A percentile compares a stretch with the other conserved stretches of the same genome.
Evolutionary conservation across 2,113 vertebrate genomes (phyloP).

Genomic region (Odocoileus hemionus): DNA sequence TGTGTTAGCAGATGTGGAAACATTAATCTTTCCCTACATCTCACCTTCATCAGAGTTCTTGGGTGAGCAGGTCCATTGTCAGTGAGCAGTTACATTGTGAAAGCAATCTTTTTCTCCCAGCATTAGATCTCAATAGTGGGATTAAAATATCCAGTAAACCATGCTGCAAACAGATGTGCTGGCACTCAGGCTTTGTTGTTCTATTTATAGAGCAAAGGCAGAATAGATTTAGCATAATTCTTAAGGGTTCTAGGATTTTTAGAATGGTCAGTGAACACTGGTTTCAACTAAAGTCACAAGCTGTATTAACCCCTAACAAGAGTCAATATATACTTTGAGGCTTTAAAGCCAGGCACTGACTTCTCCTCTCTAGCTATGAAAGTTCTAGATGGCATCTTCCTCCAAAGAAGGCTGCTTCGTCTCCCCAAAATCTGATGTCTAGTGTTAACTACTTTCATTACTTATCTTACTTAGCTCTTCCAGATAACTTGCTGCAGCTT

Average conservation of each 20-base stretch:
- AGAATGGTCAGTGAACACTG: neutral
- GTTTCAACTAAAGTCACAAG: neutral
- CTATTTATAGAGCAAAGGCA: neutral
- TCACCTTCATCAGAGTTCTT: neutral
- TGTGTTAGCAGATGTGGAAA: neutral
- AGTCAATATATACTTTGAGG: neutral
- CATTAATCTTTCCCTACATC: neutral
- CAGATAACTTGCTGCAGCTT: neutral
- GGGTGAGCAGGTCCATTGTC: neutral
- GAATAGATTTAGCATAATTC: neutral
- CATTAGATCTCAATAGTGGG: neutral
- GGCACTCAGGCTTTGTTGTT: neutral
- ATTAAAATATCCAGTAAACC: neutral
- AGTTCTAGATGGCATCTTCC: neutral
- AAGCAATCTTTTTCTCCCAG: neutral
- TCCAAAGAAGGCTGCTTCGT: neutral
- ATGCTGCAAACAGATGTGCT: neutral
- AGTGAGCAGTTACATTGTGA: neutral
- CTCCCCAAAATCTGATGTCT: neutral
- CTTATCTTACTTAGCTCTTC: neutral
- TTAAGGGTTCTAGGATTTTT: neutral
- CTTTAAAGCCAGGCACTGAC: neutral
- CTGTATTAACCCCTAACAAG: neutral
- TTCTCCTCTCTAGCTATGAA: neutral
- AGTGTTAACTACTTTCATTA: neutral